These are phyloP conservation scores for Kryptolebias ocellatus DNA, from an alignment of 2,797 vertebrate genomes.

Conservation along the genomic window DNA sequence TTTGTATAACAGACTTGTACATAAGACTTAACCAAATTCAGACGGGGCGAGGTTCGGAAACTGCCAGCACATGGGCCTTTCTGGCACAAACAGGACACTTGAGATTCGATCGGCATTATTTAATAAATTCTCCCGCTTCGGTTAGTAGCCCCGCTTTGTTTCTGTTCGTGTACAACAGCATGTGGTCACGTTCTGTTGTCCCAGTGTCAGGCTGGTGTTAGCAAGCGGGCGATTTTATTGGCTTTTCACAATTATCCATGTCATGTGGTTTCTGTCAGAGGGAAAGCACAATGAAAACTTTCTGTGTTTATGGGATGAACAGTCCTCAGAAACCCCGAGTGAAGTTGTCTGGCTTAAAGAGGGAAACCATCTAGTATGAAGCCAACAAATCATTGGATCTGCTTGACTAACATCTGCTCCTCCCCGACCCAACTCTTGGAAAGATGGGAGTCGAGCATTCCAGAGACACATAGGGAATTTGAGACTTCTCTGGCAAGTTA, in stretches of 20 bases:
- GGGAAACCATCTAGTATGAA: conserved; percentile 70
- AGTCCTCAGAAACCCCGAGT: conserved; percentile 56
- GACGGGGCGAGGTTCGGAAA: conserved; percentile 12
- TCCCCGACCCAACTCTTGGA: conserved; percentile 44
- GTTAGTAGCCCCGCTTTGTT: conserved; percentile 33
- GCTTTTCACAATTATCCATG: conserved; percentile 53
- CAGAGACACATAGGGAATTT: conserved; percentile 17
- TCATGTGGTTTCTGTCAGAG: conserved; percentile 69
- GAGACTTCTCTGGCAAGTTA: conserved; percentile 63
- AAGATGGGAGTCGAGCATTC: conserved; percentile 73
- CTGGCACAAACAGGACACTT: conserved; percentile 11
- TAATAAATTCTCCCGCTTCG: conserved; percentile 13
- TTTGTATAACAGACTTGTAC: conserved; percentile 38
- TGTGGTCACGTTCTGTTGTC: conserved; percentile 56
- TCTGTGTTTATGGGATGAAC: conserved; percentile 56
- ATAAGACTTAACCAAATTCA: conserved; percentile 41
- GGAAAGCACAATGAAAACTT: conserved; percentile 65
- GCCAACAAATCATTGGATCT: conserved; percentile 68
- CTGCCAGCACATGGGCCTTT: conserved; percentile 10
- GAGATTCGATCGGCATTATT: conserved; percentile 32
- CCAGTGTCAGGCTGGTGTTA: conserved; percentile 56
- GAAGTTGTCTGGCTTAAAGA: conserved; percentile 57
- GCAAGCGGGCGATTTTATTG: conserved; percentile 65
- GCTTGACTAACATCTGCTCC: conserved; percentile 61
- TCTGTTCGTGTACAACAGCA: conserved; percentile 31